Conservation (phyloP, 2,113 vertebrate species). For the Corythornis cristatus region DNA sequence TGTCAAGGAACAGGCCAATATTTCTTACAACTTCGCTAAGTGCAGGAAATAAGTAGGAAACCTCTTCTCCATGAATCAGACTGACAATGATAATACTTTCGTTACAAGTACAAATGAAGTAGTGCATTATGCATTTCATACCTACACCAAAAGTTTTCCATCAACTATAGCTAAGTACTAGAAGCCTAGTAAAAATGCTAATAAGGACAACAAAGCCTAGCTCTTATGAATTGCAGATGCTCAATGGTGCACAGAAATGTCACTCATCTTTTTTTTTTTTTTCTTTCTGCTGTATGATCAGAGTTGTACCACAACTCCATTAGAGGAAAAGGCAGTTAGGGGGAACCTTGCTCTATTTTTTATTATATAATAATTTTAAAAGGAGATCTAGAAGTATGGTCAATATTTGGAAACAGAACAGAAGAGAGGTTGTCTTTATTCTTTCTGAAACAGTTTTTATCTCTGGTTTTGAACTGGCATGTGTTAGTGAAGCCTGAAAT, state of each 20-base stretch:
- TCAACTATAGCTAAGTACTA: neutral
- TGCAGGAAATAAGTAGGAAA: neutral
- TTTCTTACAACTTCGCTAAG: neutral
- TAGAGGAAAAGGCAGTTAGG: neutral
- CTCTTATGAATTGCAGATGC: neutral
- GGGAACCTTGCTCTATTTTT: neutral
- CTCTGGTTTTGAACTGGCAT: neutral
- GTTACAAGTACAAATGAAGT: neutral
- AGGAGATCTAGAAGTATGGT: neutral
- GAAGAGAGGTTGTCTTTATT: neutral
- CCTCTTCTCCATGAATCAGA: neutral
- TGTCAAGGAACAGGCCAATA: neutral
- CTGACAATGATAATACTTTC: neutral
- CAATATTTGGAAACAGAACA: neutral
- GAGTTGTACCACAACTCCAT: neutral
- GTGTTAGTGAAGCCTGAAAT: neutral
- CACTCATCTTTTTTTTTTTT: neutral
- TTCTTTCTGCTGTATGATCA: neutral
- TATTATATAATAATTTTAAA: neutral
- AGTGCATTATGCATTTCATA: neutral
- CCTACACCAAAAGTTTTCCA: neutral
- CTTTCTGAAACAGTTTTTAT: neutral
- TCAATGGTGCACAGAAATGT: neutral
- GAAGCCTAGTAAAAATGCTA: neutral
- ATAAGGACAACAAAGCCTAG: neutral